These are phyloP conservation scores for Cyprinus carpio DNA, from an alignment of 2,113 vertebrate genomes.

Conservation along the genomic window DNA sequence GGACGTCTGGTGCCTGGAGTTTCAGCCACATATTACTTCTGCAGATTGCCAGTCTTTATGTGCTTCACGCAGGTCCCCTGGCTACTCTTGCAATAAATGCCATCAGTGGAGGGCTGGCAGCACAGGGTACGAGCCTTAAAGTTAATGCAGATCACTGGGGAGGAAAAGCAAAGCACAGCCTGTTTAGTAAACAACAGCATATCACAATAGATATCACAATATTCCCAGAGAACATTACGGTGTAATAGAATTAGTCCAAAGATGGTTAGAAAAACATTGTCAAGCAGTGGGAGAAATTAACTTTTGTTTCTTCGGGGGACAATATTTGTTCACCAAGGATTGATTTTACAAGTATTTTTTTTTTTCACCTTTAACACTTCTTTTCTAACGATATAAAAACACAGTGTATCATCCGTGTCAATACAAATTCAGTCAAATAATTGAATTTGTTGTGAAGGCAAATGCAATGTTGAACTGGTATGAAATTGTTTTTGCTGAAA, in stretches of 20 bases:
- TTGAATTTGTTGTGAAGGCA: background rate
- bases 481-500: background rate
- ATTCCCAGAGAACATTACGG: background rate
- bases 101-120: constrained; percentile 17
- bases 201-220: background rate
- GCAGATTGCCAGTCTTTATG: constrained; percentile 16
- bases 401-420: background rate
- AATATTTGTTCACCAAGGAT: background rate
- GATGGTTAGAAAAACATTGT: background rate
- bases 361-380: background rate
- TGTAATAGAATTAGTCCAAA: background rate
- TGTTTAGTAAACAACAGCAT: constrained; percentile 25
- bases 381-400: background rate
- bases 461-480: background rate
- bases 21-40: constrained; percentile 12
- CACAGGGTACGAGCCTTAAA: constrained; percentile 2
- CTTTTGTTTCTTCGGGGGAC: background rate
- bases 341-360: background rate
- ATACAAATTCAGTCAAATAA: background rate
- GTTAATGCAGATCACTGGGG: constrained; percentile 32
- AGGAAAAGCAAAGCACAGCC: constrained; percentile 1
- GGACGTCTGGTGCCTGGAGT: constrained; percentile 29
- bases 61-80: background rate
- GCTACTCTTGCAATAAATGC: constrained; percentile 23
- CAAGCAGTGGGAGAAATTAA: background rate